A percentile compares a stretch with the other conserved stretches of the same genome.
Evolutionary conservation across 2,888 invertebrate genomes (phyloP).

Genomic region (Sceliomorpha sp.): DNA sequence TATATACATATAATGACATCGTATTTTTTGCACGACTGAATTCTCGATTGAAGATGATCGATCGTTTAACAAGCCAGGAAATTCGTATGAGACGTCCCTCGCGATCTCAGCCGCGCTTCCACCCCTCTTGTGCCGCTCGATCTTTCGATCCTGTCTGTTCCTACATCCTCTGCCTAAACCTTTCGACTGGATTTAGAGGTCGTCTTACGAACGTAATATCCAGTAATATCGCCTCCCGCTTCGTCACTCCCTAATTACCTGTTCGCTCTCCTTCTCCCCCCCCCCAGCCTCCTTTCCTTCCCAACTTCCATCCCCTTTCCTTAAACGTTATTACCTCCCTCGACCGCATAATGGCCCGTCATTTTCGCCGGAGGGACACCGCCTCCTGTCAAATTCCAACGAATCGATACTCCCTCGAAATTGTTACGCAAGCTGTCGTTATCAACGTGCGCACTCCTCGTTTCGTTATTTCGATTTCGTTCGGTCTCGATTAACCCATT

Average conservation of each 20-base stretch:
- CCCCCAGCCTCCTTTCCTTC: conserved; percentile 45
- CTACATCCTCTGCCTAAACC: conserved; percentile 10
- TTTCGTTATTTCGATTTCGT: no score
- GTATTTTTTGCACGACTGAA: no score
- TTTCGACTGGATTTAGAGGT: conserved; percentile 58
- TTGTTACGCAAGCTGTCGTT: conserved; percentile 14
- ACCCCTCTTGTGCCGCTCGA: conserved; percentile 25
- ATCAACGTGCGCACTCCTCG: no score
- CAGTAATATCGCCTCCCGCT: conserved; percentile 63
- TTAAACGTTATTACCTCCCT: conserved; percentile 57
- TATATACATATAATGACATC: no score
- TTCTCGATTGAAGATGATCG: conserved; percentile 18
- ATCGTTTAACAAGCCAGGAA: conserved; percentile 24
- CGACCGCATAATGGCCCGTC: conserved; percentile 45
- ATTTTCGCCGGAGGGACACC: conserved; percentile 26
- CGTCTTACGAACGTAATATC: conserved; percentile 44
- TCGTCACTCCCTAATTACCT: conserved; percentile 67
- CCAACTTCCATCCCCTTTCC: conserved; percentile 41
- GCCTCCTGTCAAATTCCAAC: conserved; percentile 22
- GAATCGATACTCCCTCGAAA: conserved; percentile 35
- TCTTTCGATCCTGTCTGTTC: conserved; percentile 27
- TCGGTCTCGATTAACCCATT: no score
- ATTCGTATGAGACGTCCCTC: conserved; percentile 24
- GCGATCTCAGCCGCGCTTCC: conserved; percentile 1
- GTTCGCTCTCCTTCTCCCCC: conserved; percentile 55